phyloP scores from a whole-genome alignment of 2,797 vertebrate genomes.

The Poeciliopsis gracilis region DNA sequence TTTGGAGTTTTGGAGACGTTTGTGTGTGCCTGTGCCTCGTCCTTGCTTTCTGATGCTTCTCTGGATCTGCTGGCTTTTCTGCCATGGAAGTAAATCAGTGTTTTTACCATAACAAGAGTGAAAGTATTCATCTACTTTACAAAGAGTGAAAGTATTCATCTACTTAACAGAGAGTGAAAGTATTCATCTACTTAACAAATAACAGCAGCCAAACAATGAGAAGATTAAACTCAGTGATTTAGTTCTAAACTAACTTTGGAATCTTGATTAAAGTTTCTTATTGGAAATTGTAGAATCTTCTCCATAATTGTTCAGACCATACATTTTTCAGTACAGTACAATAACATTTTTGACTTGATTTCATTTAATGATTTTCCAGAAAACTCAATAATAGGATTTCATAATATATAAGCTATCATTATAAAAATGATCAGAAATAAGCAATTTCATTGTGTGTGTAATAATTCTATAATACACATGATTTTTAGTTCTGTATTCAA shows the following conservation, averaged over 20 bases:
- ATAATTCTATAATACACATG: neutral
- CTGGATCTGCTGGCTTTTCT: conserved; percentile 15
- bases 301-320: neutral
- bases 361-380: neutral
- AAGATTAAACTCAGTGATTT: neutral
- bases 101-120: neutral
- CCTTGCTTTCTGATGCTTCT: neutral
- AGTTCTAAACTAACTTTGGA: neutral
- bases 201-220: neutral
- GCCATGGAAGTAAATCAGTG: conserved; percentile 1
- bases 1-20: conserved; percentile 2
- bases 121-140: neutral
- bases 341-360: neutral
- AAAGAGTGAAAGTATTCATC: too few species aligned
- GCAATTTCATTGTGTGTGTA: neutral
- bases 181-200: neutral
- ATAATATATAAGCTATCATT: neutral
- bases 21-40: conserved; percentile 18
- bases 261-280: neutral
- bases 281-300: neutral
- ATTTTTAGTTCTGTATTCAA: neutral
- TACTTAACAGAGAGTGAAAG: neutral
- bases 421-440: neutral
- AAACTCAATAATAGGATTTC: neutral
- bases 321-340: neutral